phyloP scores from a whole-genome alignment of 92 coral and sea anemone genomes.

The Palythoa grandiflora region DNA sequence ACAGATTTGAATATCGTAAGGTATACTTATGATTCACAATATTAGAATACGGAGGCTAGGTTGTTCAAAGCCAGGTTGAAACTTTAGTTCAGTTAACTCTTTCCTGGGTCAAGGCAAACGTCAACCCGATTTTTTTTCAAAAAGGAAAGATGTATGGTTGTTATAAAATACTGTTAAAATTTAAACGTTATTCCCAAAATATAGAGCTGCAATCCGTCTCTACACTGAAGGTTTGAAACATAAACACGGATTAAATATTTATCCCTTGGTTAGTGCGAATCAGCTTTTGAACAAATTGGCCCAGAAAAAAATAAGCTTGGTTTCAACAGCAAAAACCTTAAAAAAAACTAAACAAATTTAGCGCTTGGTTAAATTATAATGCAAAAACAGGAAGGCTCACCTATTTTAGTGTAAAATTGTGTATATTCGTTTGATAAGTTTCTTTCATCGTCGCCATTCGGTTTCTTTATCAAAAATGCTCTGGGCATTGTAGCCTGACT shows the following conservation, averaged over 20 bases:
- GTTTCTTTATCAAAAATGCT: slow-evolving; percentile 40
- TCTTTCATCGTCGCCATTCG: background rate
- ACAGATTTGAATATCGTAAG: background rate
- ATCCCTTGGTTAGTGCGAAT: too few relatives aligned
- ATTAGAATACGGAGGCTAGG: too few relatives aligned
- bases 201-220: too few relatives aligned
- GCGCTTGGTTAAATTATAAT: slow-evolving; percentile 21
- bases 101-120: too few relatives aligned
- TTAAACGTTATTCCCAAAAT: too few relatives aligned
- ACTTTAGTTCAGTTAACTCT: too few relatives aligned
- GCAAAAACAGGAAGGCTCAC: slow-evolving; percentile 19
- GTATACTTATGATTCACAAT: slow-evolving; percentile 1
- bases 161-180: too few relatives aligned
- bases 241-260: too few relatives aligned
- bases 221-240: too few relatives aligned
- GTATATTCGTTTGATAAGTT: slow-evolving; percentile 3
- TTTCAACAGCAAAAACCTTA: background rate
- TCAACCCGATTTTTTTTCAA: too few relatives aligned
- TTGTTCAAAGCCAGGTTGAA: too few relatives aligned
- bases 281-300: background rate
- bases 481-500: slow-evolving; percentile 32
- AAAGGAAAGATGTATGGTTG: too few relatives aligned
- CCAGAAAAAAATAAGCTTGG: background rate
- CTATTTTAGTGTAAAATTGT: background rate
- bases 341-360: slow-evolving; percentile 6